Evolutionary conservation across 2,888 invertebrate genomes (phyloP).

Genomic region (Cheilosia variabilis): DNA sequence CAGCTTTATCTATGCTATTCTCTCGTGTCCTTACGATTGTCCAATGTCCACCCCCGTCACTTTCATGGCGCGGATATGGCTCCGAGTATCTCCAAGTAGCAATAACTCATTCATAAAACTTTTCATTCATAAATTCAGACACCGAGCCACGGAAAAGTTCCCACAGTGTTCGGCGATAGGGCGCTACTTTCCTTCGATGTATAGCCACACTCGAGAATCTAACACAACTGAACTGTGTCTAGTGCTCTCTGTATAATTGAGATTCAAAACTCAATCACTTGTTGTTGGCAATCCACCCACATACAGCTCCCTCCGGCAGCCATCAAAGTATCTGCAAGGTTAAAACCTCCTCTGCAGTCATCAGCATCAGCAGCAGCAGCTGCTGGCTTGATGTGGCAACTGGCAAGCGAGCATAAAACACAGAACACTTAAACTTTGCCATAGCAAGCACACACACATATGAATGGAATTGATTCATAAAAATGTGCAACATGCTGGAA

Average conservation of each 20-base stretch:
- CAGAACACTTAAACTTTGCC: constrained; percentile 37
- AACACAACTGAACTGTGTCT: neutral
- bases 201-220: neutral
- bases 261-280: constrained; percentile 48
- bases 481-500: constrained; percentile 28
- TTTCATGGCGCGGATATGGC: no score
- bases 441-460: constrained; percentile 7
- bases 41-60: neutral
- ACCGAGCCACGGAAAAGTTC: constrained; percentile 34
- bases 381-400: constrained; percentile 30
- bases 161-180: constrained; percentile 5
- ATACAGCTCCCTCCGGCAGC: constrained; percentile 21
- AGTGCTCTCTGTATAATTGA: constrained; percentile 23
- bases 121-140: constrained; percentile 51
- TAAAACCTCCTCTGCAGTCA: constrained; percentile 57
- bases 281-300: constrained; percentile 58
- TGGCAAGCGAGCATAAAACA: constrained; percentile 47
- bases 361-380: constrained; percentile 24
- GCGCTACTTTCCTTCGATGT: neutral
- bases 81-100: neutral
- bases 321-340: constrained; percentile 57
- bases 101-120: constrained; percentile 26
- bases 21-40: neutral
- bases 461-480: constrained; percentile 71
- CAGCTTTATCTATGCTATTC: neutral